A percentile compares a stretch with the other conserved stretches of the same genome.
phyloP scores from a whole-genome alignment of 2,888 invertebrate species.

The Troides aeacus region DNA sequence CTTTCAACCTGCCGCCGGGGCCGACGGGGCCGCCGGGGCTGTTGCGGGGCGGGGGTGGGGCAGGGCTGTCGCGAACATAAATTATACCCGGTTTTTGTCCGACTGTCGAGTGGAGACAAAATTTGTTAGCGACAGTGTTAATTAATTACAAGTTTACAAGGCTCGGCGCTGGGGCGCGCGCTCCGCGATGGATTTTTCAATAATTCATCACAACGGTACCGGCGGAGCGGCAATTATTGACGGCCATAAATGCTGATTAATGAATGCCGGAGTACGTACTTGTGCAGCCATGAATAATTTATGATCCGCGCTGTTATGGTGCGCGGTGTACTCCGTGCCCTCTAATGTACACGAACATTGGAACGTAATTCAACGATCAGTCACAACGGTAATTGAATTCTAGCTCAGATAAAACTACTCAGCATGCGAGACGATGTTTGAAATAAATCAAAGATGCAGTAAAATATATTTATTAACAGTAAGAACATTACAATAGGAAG shows the following conservation, averaged over 20 bases:
- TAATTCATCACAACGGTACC: conserved; percentile 34
- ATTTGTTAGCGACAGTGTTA: conserved; percentile 71
- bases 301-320: conserved; percentile 2
- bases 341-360: neutral
- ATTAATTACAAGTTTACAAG: conserved; percentile 63
- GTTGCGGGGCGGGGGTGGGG: conserved; percentile 9
- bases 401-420: no score
- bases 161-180: conserved; percentile 39
- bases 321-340: neutral
- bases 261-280: conserved; percentile 1
- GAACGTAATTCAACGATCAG: no score
- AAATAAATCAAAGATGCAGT: no score
- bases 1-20: conserved; percentile 67
- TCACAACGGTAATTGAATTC: no score
- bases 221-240: conserved; percentile 28
- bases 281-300: neutral
- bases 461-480: no score
- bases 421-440: no score
- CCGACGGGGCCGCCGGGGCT: no score
- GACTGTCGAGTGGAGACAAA: conserved; percentile 66
- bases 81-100: conserved; percentile 67
- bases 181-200: conserved; percentile 29
- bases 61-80: conserved; percentile 67
- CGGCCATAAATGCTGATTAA: conserved; percentile 11
- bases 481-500: no score